Conservation (phyloP, 2,113 vertebrate species). For the Apteryx owenii region DNA sequence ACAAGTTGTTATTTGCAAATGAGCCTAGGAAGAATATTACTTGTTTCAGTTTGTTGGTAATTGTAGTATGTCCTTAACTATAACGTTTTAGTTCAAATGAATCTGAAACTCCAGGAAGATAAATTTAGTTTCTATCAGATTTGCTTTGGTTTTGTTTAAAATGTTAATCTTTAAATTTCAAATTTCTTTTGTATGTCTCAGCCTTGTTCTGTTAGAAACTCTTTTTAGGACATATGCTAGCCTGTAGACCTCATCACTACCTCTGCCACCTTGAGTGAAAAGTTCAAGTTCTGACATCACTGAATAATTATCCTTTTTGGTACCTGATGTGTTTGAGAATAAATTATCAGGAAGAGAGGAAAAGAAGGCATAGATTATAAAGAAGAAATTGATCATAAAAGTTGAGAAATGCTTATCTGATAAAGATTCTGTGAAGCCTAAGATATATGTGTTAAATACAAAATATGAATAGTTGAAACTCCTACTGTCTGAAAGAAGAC, state of each 20-base stretch:
- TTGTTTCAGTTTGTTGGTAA: rapidly evolving
- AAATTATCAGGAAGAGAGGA: background rate
- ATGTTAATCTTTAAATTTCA: background rate
- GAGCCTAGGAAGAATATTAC: background rate
- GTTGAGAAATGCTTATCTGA: background rate
- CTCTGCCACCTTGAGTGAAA: background rate
- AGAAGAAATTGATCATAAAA: background rate
- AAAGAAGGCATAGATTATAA: background rate
- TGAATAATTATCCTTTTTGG: background rate
- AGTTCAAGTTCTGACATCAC: background rate
- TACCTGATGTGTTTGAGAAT: background rate
- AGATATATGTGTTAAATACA: background rate
- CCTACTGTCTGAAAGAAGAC: conserved; percentile 9
- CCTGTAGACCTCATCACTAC: background rate
- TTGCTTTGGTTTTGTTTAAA: background rate
- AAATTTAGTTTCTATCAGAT: background rate
- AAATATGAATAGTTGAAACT: background rate
- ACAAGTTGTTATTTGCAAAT: background rate
- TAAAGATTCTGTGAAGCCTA: background rate
- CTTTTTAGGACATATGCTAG: background rate
- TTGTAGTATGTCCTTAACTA: background rate
- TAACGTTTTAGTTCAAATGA: background rate
- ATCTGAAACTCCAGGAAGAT: background rate
- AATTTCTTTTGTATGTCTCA: background rate
- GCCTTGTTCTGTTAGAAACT: background rate